Evolutionary conservation across 2,888 invertebrate genomes (phyloP), one percentile per base, ranked within the genome.

Genomic region (Gonocerus acuteangulatus): DNA sequence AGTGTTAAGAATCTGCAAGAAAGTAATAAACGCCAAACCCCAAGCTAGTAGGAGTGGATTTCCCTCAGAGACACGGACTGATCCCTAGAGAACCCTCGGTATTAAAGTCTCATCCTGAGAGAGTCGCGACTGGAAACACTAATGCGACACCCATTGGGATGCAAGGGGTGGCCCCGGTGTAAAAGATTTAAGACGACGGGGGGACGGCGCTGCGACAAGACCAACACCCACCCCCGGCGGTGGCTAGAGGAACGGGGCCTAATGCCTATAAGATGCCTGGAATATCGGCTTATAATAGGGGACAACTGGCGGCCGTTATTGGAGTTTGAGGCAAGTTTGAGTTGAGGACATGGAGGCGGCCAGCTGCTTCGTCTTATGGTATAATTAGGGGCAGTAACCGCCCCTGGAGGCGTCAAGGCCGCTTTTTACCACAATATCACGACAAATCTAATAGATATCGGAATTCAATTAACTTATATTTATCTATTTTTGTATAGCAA

Each of bases 191-290:
- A 54, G 54, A 54, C 54, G 23, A 21, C 39, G 42, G 15, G 39
- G 27, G 27, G n/a, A n/a, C 9, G 27, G 39, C 39, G 39, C 39
- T 39, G 39, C 39, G 39, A 39, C 39, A 39, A 27, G 27, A 27
- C 27, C 27, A 27, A 27, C 4, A 4, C 9, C 15, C 39, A 39
- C 39, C 39, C 39, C 39, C 39, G 39, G 39, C n/a, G 39, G 39
- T 4, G 3, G n/a, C 39, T 9, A n/a, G 44, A 3, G 13, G 44
- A 42, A 13, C 19, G 32, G 47, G 1, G 6, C n/a, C 57, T 57
- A 57, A 57, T 57, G 57, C 57, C 57, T 45, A 57, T 57, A 57
- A 57, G 57, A 57, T 57, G 57, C 18, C 47, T 4, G 22, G 18
- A 32, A 57, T 39, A 39, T 57, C 47, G 57, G 57, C 27, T 16